These are phyloP conservation scores for Fulmarus glacialis DNA, from an alignment of 2,113 vertebrate genomes.

Conservation along the genomic window DNA sequence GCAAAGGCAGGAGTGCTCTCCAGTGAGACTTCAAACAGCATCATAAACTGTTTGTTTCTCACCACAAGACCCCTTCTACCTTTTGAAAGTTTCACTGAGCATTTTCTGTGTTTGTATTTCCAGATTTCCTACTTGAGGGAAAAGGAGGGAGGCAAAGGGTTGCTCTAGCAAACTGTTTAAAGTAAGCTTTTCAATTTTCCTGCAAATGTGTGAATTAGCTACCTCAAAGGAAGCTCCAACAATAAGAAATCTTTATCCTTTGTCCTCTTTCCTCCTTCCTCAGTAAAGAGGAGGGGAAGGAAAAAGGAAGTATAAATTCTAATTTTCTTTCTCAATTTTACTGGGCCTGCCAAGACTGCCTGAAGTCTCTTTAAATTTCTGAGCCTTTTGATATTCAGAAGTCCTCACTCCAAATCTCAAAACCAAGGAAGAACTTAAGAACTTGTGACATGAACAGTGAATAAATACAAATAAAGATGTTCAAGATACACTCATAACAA, in stretches of 20 bases:
- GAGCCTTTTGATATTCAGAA: neutral
- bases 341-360: neutral
- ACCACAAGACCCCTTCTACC: neutral
- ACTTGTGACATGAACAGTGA: neutral
- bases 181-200: neutral
- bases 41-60: slow-evolving; percentile 53
- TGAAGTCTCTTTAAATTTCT: neutral
- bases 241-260: neutral
- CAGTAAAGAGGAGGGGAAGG: neutral
- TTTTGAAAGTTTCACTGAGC: neutral
- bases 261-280: neutral
- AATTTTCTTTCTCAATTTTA: neutral
- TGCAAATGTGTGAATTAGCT: neutral
- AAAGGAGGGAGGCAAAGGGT: neutral
- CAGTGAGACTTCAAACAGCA: slow-evolving; percentile 59
- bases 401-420: neutral
- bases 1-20: slow-evolving; percentile 41
- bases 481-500: neutral
- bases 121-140: neutral
- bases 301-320: neutral
- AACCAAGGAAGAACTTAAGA: neutral
- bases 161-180: neutral
- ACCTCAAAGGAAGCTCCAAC: neutral
- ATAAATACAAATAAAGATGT: neutral
- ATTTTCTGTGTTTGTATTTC: neutral